Evolutionary conservation across 2,113 vertebrate genomes (phyloP), one percentile per base, ranked within the genome.

Genomic region (Columba janthina): DNA sequence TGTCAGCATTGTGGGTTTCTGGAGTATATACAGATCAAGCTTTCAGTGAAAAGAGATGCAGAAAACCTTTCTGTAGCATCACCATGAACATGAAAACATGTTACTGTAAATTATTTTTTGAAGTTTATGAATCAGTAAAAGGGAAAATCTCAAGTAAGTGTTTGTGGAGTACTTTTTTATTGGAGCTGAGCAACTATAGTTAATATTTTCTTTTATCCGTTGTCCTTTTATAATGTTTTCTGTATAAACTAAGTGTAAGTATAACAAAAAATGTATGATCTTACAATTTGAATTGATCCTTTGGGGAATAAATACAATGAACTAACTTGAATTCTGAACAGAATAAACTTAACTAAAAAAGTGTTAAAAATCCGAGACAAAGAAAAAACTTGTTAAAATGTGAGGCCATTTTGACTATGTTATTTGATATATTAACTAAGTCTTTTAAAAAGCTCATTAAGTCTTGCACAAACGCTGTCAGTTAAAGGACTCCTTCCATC

Each of bases 71-170:
- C 50, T 18, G 15, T 42, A 73, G 14, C 18, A 11, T 31, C 67
- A 48, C 4, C 1, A 0, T 58, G 34, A 66, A 69, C 0, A 0
- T 61, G 50, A 31, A 91, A 78, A 48, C 28, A 2, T 24, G 29
- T 19, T 74, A 42, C 20, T 32, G 8, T 36, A 25, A 7, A 17
- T 19, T 31, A 62, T 15, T 14, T 90, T 74, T 67, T 80, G 16
- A 53, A 79, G 50, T 60, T 80, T 66, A 51, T n/a, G 62, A 40
- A 79, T 40, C 7, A n/a, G 5, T 16, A 9, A 71, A 65, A 90
- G 8, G 29, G 11, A 80, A 29, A 31, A 62, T 71, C 29, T 40
- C 32, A 10, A 72, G 4, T 46, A 67, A 44, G 15, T 21, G 18
- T 77, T 50, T 36, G 11, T 22, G 36, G 21, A 54, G 11, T 48